These are phyloP conservation scores for Thymelicus acteon DNA, from an alignment of 2,888 invertebrate genomes.

Conservation along the genomic window DNA sequence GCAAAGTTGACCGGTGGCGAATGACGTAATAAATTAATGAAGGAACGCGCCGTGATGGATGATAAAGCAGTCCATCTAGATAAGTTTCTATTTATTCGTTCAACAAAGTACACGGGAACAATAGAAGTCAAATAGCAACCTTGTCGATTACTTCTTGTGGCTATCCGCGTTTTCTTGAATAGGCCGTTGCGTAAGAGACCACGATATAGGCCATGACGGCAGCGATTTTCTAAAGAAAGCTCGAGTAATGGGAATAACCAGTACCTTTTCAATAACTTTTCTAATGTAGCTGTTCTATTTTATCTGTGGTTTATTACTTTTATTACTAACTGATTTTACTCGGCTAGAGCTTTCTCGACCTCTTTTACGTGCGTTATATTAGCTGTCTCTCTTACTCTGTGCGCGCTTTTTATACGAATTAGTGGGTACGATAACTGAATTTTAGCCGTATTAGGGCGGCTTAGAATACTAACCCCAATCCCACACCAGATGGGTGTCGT, in stretches of 20 bases:
- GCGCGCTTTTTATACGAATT: too few species aligned
- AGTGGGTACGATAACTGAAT: too few species aligned
- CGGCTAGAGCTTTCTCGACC: too few species aligned
- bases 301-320: not conserved
- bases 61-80: conserved; percentile 5
- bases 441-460: too few species aligned
- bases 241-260: not conserved
- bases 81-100: conserved; percentile 1
- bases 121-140: conserved; percentile 10
- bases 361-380: too few species aligned
- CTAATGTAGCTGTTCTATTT: conserved; percentile 1
- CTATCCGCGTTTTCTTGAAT: conserved; percentile 3
- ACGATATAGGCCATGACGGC: conserved; percentile 5
- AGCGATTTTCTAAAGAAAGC: conserved; percentile 4
- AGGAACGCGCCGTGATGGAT: not conserved
- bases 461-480: too few species aligned
- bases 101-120: conserved; percentile 9
- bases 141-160: conserved; percentile 15
- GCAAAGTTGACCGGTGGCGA: not conserved
- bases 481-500: too few species aligned
- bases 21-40: not conserved
- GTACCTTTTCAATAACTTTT: not conserved
- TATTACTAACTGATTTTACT: not conserved
- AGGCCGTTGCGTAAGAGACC: conserved; percentile 8
- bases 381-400: too few species aligned